Percentiles rank a stretch among this genome's conserved stretches.
These are phyloP conservation scores for Saccostrea cuccullata DNA, from an alignment of 1,140 invertebrate species.

Conservation along the genomic window DNA sequence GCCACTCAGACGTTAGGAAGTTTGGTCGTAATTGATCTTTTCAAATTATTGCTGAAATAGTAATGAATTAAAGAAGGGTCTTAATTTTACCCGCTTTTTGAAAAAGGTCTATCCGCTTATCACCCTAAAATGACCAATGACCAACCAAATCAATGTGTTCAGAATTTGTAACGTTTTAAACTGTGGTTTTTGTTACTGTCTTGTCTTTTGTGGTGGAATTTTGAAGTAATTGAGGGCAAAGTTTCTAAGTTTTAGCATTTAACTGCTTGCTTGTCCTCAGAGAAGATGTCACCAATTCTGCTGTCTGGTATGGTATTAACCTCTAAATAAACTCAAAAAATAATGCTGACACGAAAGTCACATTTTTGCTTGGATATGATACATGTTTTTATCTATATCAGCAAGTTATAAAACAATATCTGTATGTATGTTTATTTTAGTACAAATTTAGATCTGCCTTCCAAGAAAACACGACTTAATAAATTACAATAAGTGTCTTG, in stretches of 20 bases:
- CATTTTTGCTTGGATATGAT: background rate
- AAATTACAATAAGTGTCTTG: background rate
- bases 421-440: background rate
- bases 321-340: background rate
- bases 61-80: conserved; percentile 26
- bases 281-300: conserved; percentile 18
- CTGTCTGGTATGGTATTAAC: conserved; percentile 30
- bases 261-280: background rate
- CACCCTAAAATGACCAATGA: background rate
- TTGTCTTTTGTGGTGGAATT: conserved; percentile 9
- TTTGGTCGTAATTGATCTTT: conserved; percentile 36
- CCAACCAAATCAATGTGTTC: background rate
- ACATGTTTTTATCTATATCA: background rate
- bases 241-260: conserved; percentile 10
- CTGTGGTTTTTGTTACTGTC: background rate
- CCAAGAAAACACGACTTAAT: background rate
- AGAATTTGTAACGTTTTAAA: conserved; percentile 18
- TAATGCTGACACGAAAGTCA: background rate
- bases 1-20: conserved; percentile 29
- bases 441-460: background rate
- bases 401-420: background rate
- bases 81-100: conserved; percentile 28
- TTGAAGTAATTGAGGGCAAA: background rate
- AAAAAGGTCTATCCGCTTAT: conserved; percentile 33
- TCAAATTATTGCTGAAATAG: conserved; percentile 16